Percentiles rank a stretch among this genome's conserved stretches.
Conservation (phyloP, 1,140 invertebrate genomes). For the Myzus persicae region DNA sequence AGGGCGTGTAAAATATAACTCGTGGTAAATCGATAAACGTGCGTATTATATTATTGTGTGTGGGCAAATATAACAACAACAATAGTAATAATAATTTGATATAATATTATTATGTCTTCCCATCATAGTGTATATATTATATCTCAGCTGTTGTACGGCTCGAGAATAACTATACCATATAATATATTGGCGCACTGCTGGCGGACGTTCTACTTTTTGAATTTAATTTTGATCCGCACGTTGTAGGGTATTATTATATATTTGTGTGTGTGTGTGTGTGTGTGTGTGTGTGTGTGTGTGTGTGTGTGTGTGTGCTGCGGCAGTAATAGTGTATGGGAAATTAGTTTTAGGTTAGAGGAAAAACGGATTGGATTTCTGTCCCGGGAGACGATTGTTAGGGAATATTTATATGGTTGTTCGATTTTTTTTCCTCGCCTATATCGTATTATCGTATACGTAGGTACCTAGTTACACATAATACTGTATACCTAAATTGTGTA, state of each 20-base stretch:
- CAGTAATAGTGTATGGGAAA: constrained; percentile 44
- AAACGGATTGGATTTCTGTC: constrained; percentile 21
- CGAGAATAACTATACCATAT: background rate
- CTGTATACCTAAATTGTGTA: background rate
- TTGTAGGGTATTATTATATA: background rate
- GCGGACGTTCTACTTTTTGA: background rate
- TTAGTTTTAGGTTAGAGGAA: constrained; percentile 42
- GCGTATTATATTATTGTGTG: background rate
- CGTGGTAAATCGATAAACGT: background rate
- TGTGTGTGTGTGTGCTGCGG: background rate
- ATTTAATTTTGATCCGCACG: background rate
- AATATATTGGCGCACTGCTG: too few species aligned
- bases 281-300: background rate
- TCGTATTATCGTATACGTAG: background rate
- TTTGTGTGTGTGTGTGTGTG: background rate
- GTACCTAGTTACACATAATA: too few species aligned
- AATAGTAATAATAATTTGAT: background rate
- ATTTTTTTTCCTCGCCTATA: constrained; percentile 1
- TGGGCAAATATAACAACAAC: background rate
- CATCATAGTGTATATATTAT: background rate
- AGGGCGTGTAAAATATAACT: background rate
- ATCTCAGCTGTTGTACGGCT: background rate
- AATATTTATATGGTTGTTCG: constrained; percentile 42
- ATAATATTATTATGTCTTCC: background rate
- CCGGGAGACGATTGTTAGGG: constrained; percentile 36